Evolutionary conservation across 92 coral and sea anemone genomes (phyloP), one percentile per base, ranked within the genome.

Genomic region (Porites divaricata): DNA sequence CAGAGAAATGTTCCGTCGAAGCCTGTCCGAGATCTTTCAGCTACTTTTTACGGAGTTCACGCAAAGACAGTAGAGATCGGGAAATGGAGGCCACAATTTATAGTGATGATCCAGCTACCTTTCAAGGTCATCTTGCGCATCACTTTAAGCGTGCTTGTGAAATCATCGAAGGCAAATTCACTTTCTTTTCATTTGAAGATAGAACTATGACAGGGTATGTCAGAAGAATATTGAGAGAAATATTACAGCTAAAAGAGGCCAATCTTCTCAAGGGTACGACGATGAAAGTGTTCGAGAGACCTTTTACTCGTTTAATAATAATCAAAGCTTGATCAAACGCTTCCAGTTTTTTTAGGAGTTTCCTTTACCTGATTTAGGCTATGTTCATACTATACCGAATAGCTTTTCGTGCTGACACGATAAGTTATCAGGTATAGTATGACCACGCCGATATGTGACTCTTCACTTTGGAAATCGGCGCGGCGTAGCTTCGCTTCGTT

Each of bases 61-160:
- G 93, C 95, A 4, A 90, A 85, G 15, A 83, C 95, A 25, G 94
- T 81, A 7, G 85, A 93, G 35, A 88, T 87, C 48, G 35, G 41
- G 9, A 92, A 93, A n/a, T 93, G 98, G 88, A 84, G 16, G 92
- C 90, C 2, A 83, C 95, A 0, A 79, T 93, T 53, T 95, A 93
- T 65, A 90, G 96, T 6, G 91, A 86, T 53, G 93, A 95, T 72
- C 89, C 93, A 2, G 70, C 72, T 22, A 76, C 90, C 50, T 87
- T 88, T 79, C 85, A 81, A 67, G 88, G 92, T 22, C 98, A 95
- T 67, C 85, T 93, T 8, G 64, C 83, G 21, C 83, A 72, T 35
- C 98, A 95, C 70, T 52, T 95, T 16, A 89, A 91, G 81, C 66
- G 76, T 67, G 92, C 96, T 74, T 50, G 84, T 16, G 88, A 90